Base-by-base conservation (phyloP, 1,140 invertebrate genomes). In the Bathynomus jamesi region DNA sequence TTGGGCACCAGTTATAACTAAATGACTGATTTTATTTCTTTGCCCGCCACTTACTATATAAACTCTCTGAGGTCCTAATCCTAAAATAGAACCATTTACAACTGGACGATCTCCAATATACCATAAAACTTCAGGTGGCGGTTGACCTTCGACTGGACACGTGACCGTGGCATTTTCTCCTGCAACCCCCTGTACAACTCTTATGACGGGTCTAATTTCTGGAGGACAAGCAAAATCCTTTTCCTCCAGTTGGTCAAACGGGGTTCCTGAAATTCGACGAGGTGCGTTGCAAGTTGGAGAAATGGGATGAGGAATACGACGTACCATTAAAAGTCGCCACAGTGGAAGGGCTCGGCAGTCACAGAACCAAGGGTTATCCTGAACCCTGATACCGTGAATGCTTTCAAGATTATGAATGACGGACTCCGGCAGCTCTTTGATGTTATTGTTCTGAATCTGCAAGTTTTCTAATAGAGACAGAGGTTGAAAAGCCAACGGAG, bases 1-100 rank as follows among this genome's bases (percentile, higher is more conserved):
- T 80, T 91, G 90, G 5, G 92, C 90, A 79, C 94, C 92, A 25
- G 91, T 93, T 65, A 98, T 85, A 24, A 95, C 86, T 62, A 98
- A 84, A 4, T 86, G 87, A 62, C 91, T 94, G 61, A 85, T 87
- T 81, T 92, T 93, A 79, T 89, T 87, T 53, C 85, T 83, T 61
- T 72, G 53, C 28, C 75, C 62, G 66, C 80, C 69, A 8, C 60
- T 67, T 28, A 71, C 67, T 27, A 76, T 31, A 28, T 75, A 77
- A 40, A 28, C 76, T 86, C 85, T 0, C 90, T 90, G 71, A 88
- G 87, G 83, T 94, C 93, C 76, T 67, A 53, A 60, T 24, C 61
- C 76, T 85, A 85, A 60, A 76, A 75, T 64, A 60, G 72, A 73
- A 0, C 72, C 72, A 61, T 73, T 73, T 30, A 73, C 63, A 17